Evolutionary conservation across 1,140 invertebrate genomes (phyloP), one percentile per base, ranked within the genome.

Genomic region (Drosophila punjabiensis): DNA sequence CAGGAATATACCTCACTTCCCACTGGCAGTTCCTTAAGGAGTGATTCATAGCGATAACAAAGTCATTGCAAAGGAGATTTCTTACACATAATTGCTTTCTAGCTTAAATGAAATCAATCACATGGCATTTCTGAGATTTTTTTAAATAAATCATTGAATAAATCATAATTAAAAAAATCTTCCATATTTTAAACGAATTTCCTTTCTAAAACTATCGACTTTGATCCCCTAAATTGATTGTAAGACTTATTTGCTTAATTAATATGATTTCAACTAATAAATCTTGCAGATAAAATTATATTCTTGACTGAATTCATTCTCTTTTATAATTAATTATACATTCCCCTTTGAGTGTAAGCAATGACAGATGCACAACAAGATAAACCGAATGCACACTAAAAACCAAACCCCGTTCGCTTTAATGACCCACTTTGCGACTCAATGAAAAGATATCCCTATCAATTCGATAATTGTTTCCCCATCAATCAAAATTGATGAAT

Each of bases 401-500:
- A 59, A 56, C 33, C 55, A 56, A 56, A 60, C 16, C 13, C 35
- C 55, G 50, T n/a, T 20, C 24, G 20, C 13, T 50, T 70, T 43
- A 58, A 43, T 73, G 56, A 61, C 45, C 45, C 47, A 47, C 39
- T 74, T 74, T 50, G 13, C 39, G 32, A 64, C 32, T 75, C 70
- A 64, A 55, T 75, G 20, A 35, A 64, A 75, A 75, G 33, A 75
- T 52, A 59, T 32, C 52, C 28, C 33, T 45, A 41, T 74, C 55
- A 35, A 50, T 74, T 52, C 30, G 37, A 41, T 62, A 73, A 74
- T 74, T 73, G 70, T 74, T 48, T 74, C 39, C 14, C 68, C 45
- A 73, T 73, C 70, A 62, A 73, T 73, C 70, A 74, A 47, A 74
- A 60, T 50, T 59, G 30, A 71, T 48, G 58, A 67, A 67, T 67